A percentile compares a stretch with the other conserved stretches of the same genome.
phyloP scores from a whole-genome alignment of 2,797 vertebrate species.

The Arnoldichthys spilopterus region DNA sequence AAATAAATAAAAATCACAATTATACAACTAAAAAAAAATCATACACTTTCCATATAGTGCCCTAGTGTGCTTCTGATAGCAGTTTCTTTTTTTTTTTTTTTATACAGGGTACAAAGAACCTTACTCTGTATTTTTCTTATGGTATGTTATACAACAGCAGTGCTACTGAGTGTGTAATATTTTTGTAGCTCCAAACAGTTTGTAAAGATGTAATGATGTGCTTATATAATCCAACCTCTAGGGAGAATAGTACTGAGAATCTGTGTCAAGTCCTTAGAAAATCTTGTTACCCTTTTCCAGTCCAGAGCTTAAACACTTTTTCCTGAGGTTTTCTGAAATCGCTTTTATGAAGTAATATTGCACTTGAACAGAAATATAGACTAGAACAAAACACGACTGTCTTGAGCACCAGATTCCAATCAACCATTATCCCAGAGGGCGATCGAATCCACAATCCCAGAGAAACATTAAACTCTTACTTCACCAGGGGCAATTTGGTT shows the following conservation, averaged over 20 bases:
- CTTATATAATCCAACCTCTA: too few species aligned
- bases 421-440: too few species aligned
- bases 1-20: too few species aligned
- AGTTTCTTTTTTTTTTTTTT: too few species aligned
- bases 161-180: background rate
- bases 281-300: background rate
- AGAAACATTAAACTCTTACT: too few species aligned
- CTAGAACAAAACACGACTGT: background rate
- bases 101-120: too few species aligned
- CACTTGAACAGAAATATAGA: background rate
- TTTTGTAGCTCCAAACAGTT: background rate
- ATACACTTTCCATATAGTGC: background rate
- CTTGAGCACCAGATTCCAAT: background rate
- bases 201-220: background rate
- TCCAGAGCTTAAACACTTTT: background rate
- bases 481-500: too few species aligned
- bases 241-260: background rate
- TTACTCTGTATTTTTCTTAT: too few species aligned
- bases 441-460: too few species aligned
- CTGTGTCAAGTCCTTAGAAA: background rate
- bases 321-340: background rate
- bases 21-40: background rate
- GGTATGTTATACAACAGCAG: background rate
- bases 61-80: too few species aligned
- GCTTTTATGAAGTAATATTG: background rate